Base-by-base conservation (phyloP, 2,113 vertebrate genomes). In the Phylloscopus whistleri region DNA sequence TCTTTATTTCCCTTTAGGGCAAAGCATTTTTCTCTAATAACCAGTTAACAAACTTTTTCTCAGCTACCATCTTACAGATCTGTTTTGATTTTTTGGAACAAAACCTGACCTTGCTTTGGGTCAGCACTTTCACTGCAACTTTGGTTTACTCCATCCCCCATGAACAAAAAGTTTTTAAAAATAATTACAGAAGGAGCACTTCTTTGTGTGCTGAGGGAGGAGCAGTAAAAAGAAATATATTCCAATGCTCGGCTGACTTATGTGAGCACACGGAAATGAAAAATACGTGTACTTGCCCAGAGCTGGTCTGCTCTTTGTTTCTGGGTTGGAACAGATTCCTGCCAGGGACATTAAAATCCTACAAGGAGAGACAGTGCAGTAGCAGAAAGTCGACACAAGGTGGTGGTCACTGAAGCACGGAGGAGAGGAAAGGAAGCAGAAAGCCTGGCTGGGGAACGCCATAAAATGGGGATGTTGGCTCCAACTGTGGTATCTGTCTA, bases 391-490 rank as follows among this genome's bases (percentile, higher is more conserved):
- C 2, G 52, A 88, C 92, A 81, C 77, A 53, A 78, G 90, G 94
- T 78, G 93, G 93, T 64, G 86, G 58, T 78, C 89, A 48, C 55
- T 26, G 94, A 89, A 94, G 84, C 53, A 31, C 1, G 0, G 39
- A 74, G 80, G 51, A 31, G 26, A 86, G 7, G 21, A 67, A 66
- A 37, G 15, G 27, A 28, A 78, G 35, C 16, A 5, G 63, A 88
- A 74, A 87, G 59, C 37, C 75, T 10, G 86, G 37, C 16, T 43
- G 39, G 39, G 37, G 59, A 93, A 81, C 11, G 48, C 92, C 68
- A 23, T 49, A 63, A 88, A 91, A 96, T 75, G 88, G 83, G 88
- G 80, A 39, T 73, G 76, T 69, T 92, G 92, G 96, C 93, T 88
- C 59, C 64, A 59, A 21, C 30, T 3, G 4, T 5, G 24, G 0